These are phyloP conservation scores for Ptilodon capucinus DNA, from an alignment of 2,888 invertebrate species.

Conservation along the genomic window DNA sequence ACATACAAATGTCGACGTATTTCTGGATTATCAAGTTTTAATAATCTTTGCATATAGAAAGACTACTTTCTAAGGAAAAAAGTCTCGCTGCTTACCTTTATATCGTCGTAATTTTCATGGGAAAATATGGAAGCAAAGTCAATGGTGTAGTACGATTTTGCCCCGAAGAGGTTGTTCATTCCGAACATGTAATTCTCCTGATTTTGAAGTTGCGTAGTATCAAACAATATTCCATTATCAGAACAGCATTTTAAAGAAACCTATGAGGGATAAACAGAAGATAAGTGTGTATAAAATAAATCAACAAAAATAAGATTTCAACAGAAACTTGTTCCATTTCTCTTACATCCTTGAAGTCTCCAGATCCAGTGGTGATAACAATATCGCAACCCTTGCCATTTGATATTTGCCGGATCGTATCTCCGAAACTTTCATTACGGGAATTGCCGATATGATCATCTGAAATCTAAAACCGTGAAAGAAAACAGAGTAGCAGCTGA, in stretches of 20 bases:
- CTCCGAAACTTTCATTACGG: constrained; percentile 46
- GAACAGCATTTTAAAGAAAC: constrained; percentile 30
- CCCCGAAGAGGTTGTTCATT: constrained; percentile 29
- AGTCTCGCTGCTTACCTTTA: constrained; percentile 33
- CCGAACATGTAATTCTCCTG: constrained; percentile 38
- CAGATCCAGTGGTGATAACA: constrained; percentile 43
- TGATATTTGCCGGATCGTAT: constrained; percentile 44
- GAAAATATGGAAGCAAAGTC: constrained; percentile 43
- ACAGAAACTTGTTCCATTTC: background rate
- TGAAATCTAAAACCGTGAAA: constrained; percentile 27
- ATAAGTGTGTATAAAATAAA: constrained; percentile 3
- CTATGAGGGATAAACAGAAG: constrained; percentile 19
- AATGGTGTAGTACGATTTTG: constrained; percentile 27
- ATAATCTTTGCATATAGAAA: no score
- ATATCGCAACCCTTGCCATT: constrained; percentile 48
- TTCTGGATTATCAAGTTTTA: no score
- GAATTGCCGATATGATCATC: constrained; percentile 56
- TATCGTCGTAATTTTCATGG: constrained; percentile 20
- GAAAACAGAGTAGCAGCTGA: no score
- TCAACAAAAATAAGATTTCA: background rate
- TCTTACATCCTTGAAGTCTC: constrained; percentile 51
- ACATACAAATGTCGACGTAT: no score
- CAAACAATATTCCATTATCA: constrained; percentile 30
- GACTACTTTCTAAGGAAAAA: background rate
- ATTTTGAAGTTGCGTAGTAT: constrained; percentile 32